Evolutionary conservation across 2,797 vertebrate genomes (phyloP).

Genomic region (Sebastes vulpes): DNA sequence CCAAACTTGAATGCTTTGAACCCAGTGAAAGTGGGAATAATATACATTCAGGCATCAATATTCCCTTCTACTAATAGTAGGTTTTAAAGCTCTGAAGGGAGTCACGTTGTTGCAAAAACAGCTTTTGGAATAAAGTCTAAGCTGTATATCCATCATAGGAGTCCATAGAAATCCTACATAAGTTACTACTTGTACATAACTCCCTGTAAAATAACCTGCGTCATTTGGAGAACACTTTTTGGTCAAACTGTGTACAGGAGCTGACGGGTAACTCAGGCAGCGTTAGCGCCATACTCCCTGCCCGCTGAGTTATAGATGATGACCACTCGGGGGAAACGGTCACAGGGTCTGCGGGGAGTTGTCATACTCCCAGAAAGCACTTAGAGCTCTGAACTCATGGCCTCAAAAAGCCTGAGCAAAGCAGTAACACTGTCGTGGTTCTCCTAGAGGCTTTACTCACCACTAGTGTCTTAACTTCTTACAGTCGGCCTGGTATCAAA

Average conservation of each 20-base stretch:
- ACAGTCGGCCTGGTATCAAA: background rate
- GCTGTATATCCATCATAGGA: slow-evolving; percentile 10
- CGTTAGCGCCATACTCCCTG: background rate
- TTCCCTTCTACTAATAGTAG: background rate
- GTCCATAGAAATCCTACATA: slow-evolving; percentile 3
- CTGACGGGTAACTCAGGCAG: slow-evolving; percentile 14
- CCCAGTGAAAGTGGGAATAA: slow-evolving; percentile 26
- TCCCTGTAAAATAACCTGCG: background rate
- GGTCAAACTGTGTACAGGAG: slow-evolving; percentile 5
- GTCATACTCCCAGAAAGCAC: slow-evolving; percentile 54
- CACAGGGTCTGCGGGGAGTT: slow-evolving; percentile 42
- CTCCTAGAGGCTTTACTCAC: slow-evolving; percentile 8
- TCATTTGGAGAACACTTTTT: slow-evolving; percentile 18
- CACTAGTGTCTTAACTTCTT: background rate
- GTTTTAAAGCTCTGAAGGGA: slow-evolving; percentile 13
- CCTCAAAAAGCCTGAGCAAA: slow-evolving; percentile 34
- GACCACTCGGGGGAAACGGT: slow-evolving; percentile 37
- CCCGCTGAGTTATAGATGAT: slow-evolving; percentile 44
- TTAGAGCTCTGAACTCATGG: slow-evolving; percentile 56
- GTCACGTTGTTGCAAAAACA: slow-evolving; percentile 8
- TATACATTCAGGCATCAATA: slow-evolving; percentile 18
- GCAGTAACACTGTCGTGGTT: slow-evolving; percentile 12
- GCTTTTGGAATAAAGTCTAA: slow-evolving; percentile 22
- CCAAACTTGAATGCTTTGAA: background rate
- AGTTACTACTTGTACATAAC: slow-evolving; percentile 1